A percentile compares a stretch with the other conserved stretches of the same genome.
Conservation (phyloP, 2,888 invertebrate genomes). For the Mythimna pallens region DNA sequence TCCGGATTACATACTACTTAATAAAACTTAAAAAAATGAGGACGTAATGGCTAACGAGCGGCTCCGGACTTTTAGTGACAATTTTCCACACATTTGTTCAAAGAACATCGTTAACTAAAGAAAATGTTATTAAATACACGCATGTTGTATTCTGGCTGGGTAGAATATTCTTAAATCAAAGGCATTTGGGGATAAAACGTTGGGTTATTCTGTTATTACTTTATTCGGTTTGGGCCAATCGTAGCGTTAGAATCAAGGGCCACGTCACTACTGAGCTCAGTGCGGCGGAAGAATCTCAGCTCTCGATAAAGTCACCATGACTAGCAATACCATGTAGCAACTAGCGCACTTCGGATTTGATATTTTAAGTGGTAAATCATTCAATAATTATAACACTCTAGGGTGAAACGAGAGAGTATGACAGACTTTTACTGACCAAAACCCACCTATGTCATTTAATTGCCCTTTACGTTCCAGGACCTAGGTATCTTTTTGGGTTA, state of each 20-base stretch:
- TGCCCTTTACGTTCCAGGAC: too few relatives aligned
- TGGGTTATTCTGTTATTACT: slow-evolving; percentile 43
- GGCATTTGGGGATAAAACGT: slow-evolving; percentile 40
- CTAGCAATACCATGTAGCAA: slow-evolving; percentile 37
- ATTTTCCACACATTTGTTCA: slow-evolving; percentile 35
- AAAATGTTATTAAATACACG: slow-evolving; percentile 51
- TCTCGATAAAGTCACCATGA: slow-evolving; percentile 60
- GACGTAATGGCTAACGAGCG: slow-evolving; percentile 56
- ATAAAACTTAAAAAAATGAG: slow-evolving; percentile 82
- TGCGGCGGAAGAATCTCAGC: slow-evolving; percentile 54
- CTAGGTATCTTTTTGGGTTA: background rate
- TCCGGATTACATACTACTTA: slow-evolving; percentile 85
- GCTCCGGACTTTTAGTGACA: slow-evolving; percentile 50
- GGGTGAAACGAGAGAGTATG: too few relatives aligned
- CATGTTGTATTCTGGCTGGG: slow-evolving; percentile 36
- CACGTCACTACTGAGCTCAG: slow-evolving; percentile 51
- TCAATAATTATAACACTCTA: too few relatives aligned
- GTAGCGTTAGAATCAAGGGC: slow-evolving; percentile 51
- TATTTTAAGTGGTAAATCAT: too few relatives aligned
- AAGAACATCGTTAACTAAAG: slow-evolving; percentile 25
- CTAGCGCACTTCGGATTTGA: slow-evolving; percentile 15
- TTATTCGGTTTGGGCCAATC: slow-evolving; percentile 39
- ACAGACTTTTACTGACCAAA: too few relatives aligned
- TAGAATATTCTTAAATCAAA: slow-evolving; percentile 49
- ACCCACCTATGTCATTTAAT: too few relatives aligned